Base-by-base conservation (phyloP, 2,113 vertebrate genomes). In the Callospermophilus lateralis region DNA sequence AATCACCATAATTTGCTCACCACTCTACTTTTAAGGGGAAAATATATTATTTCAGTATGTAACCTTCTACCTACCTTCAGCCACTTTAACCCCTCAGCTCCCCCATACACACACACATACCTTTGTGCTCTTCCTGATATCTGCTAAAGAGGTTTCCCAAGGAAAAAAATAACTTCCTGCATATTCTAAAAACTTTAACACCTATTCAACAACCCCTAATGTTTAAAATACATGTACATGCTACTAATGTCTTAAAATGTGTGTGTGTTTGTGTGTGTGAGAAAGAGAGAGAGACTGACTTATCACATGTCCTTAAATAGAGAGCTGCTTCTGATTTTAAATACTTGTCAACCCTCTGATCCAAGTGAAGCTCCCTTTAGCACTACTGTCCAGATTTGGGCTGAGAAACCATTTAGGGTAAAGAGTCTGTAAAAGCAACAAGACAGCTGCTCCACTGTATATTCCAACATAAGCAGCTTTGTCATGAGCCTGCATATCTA, bases 381-480 rank as follows among this genome's bases (percentile, higher is more conserved):
- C 48, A 28, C n/a, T n/a, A 13, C 13, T 16, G 0, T 76, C 86
- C 78, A 34, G 8, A 76, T 84, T 58, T 55, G 11, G 48, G 70
- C 53, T 76, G 55, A 84, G 93, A 88, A 85, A 77, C 32, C 39
- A 63, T 20, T 55, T 26, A 37, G 74, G 63, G n/a, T 15, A 51
- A 51, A 8, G 24, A 67, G 45, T 74, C n/a, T 48, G 8, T 19
- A n/a, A 53, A 53, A 53, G 51, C 51, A 53, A 53, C 51, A 53
- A 53, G 65, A 42, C 0, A 30, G 70, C n/a, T 22, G 63, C 68
- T 32, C 17, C 17, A 3, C 55, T 63, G 53, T 42, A 19, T 22
- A 89, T 39, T 55, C 83, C 74, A 68, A 68, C 24, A 17, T 97
- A 97, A 98, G 95, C 92, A 90, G 97, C 95, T 97, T 95, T 94